phyloP scores from a whole-genome alignment of 2,797 vertebrate genomes.

The Halcyon chelicuti region DNA sequence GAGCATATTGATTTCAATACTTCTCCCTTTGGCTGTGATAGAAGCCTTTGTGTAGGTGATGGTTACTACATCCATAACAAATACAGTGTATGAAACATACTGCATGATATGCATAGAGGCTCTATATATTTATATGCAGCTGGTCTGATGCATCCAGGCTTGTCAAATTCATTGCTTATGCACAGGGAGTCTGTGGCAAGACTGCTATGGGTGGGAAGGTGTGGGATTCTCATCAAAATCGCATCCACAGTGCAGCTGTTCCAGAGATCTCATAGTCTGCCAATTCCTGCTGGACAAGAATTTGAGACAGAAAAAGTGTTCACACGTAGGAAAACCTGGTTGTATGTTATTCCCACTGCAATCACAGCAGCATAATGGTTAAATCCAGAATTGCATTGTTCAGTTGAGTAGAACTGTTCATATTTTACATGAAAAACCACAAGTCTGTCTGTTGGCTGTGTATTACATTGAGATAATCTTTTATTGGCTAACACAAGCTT shows the following conservation, averaged over 20 bases:
- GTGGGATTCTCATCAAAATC: neutral
- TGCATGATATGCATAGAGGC: neutral
- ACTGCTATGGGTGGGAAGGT: neutral
- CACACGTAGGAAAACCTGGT: neutral
- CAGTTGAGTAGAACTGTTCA: constrained; percentile 24
- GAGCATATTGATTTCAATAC: neutral
- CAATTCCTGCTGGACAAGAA: neutral
- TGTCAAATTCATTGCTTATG: neutral
- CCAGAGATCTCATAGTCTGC: neutral
- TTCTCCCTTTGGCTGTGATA: neutral
- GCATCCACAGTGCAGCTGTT: neutral
- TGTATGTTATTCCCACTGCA: neutral
- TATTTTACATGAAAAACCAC: constrained; percentile 41
- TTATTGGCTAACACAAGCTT: constrained; percentile 1
- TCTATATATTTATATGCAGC: fast-evolving
- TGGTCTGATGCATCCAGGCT: neutral
- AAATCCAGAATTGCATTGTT: constrained; percentile 27
- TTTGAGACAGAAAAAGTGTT: neutral
- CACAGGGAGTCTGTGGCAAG: neutral
- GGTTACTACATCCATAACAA: no score
- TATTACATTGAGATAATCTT: constrained; percentile 26
- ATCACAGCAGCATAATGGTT: constrained; percentile 11
- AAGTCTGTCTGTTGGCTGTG: constrained; percentile 49
- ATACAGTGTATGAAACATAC: fast-evolving
- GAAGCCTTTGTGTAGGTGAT: neutral